Base-by-base conservation (phyloP, 2,113 vertebrate genomes). In the Hirundichthys speculiger region DNA sequence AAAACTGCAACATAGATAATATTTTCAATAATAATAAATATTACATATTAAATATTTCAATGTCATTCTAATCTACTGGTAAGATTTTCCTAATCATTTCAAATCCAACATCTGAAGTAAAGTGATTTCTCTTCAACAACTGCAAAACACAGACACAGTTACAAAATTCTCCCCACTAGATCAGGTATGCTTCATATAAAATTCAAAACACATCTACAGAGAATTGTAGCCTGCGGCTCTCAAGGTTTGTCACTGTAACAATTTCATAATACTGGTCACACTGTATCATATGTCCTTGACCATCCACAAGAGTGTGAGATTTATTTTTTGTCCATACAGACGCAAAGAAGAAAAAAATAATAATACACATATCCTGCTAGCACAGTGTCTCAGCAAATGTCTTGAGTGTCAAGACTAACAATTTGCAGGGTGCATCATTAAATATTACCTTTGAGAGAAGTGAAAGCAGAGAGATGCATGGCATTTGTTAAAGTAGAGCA, bases 161-260 rank as follows among this genome's bases (percentile, higher is more conserved):
- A 78, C 64, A 34, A 34, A 34, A 10, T 34, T 10, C 30, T 10
- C 38, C 18, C 0, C 59, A 64, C 65, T 73, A 67, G 38, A 54
- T 86, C 73, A 86, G 77, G 79, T 88, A 86, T 14, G 41, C 69
- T 83, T 86, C 81, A 89, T 88, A 64, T n/a, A 87, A 88, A 70
- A 89, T 90, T 90, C 83, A 85, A 83, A 88, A 86, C 79, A 75
- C 82, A 75, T 86, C 71, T 63, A 52, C 48, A 69, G 82, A 56
- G 69, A 75, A 68, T 79, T 69, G 77, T 89, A 79, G 84, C 88
- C 90, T 47, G 68, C 68, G 88, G 86, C 86, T 86, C 75, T 86
- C 86, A 87, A 86, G 82, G 81, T 88, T 89, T 85, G 79, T 86
- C 86, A 87, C 86, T 89, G 77, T 83, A 83, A 78, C 64, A 79